Base-by-base conservation (phyloP, 2,797 vertebrate genomes). In the Clarias laeviceps region DNA sequence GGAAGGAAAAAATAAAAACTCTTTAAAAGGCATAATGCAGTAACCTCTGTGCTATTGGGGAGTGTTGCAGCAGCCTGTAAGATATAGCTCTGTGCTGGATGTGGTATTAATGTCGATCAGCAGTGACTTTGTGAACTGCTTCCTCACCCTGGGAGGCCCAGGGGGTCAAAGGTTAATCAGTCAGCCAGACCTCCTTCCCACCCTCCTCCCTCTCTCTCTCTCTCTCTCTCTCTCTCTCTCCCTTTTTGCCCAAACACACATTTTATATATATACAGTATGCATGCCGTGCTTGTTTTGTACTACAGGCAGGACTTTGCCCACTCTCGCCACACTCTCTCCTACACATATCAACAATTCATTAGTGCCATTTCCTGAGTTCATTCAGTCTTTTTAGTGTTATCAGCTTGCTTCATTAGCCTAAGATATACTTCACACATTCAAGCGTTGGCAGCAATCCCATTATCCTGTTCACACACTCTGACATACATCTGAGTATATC, bases 91-190 rank as follows among this genome's bases (percentile, higher is more conserved):
- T 79, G 85, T 85, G 85, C 85, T 82, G 59, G 66, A 65, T 87
- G 84, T 56, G 87, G 86, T 91, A 91, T 91, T 90, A 89, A 86
- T 91, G 90, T 92, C 90, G 64, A 87, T 88, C 86, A 89, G 86
- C 89, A 89, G 88, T 91, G 90, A 91, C 90, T 92, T 89, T 90
- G 89, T 93, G 90, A 90, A 88, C 90, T 93, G 91, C 90, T 92
- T 93, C 91, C 89, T 95, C 93, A 92, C 94, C 92, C 93, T 94
- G 93, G 92, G 93, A 93, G 94, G 94, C 90, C 94, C 89, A 64
- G 81, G 87, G 62, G 90, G 91, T 92, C 91, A 93, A 92, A 92
- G 94, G 93, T 94, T 94, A 94, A 95, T 94, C 93, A 88, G 87
- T 89, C 88, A 90, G 90, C 86, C 87, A 88, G 81, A 84, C 84